phyloP scores from a whole-genome alignment of 2,888 invertebrate species.

The Limenitis camilla region DNA sequence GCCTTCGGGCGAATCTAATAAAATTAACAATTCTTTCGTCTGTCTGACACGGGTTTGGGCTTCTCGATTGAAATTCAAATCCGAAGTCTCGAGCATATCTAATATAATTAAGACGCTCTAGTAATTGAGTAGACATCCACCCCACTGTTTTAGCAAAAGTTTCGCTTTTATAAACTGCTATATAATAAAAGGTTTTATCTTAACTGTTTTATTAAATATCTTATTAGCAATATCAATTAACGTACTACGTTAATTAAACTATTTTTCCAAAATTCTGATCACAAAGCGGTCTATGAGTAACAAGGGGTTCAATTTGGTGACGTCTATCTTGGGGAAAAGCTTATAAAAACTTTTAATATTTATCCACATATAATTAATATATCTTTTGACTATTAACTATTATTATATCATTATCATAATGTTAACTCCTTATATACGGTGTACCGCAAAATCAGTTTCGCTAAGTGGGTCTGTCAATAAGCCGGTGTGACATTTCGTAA shows the following conservation, averaged over 20 bases:
- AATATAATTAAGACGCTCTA: slow-evolving; percentile 62
- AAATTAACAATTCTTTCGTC: slow-evolving; percentile 63
- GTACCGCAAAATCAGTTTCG: slow-evolving; percentile 28
- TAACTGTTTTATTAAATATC: slow-evolving; percentile 16
- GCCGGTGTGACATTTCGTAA: slow-evolving; percentile 31
- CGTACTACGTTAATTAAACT: neutral
- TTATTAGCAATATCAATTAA: slow-evolving; percentile 9
- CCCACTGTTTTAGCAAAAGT: slow-evolving; percentile 37
- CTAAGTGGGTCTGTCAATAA: slow-evolving; percentile 41
- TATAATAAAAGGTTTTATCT: slow-evolving; percentile 20
- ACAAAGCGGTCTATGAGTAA: too few species aligned
- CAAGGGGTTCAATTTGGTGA: too few species aligned
- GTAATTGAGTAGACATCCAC: slow-evolving; percentile 65
- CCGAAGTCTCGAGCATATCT: slow-evolving; percentile 53
- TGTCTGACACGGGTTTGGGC: slow-evolving; percentile 42
- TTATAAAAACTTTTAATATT: too few species aligned
- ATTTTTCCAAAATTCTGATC: neutral
- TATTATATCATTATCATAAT: too few species aligned
- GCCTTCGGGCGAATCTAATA: slow-evolving; percentile 51
- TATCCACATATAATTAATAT: too few species aligned
- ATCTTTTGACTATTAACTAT: too few species aligned
- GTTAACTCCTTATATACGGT: neutral
- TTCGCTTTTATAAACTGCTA: slow-evolving; percentile 29
- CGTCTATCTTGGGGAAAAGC: too few species aligned
- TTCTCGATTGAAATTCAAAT: slow-evolving; percentile 68